phyloP scores from a whole-genome alignment of 2,113 vertebrate species.

The Centrocercus urophasianus region DNA sequence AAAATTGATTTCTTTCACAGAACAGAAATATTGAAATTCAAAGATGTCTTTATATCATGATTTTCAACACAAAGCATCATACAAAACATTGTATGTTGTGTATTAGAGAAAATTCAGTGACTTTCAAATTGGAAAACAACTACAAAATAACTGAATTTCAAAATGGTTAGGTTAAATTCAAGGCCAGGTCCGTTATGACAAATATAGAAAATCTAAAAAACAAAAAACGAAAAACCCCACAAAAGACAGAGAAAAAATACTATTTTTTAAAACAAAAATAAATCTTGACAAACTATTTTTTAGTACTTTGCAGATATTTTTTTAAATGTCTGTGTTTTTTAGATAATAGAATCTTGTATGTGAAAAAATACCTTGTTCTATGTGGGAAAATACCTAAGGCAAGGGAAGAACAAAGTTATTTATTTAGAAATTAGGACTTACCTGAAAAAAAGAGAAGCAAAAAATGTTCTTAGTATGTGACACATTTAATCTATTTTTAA shows the following conservation, averaged over 20 bases:
- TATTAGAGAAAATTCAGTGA: background rate
- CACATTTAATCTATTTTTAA: background rate
- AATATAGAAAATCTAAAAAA: background rate
- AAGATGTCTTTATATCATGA: background rate
- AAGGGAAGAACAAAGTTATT: background rate
- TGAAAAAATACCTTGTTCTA: background rate
- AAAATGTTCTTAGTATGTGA: background rate
- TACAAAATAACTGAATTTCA: background rate
- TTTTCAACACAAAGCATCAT: background rate
- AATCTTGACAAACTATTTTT: background rate
- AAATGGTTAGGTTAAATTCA: background rate
- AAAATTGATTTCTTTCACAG: background rate
- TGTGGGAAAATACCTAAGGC: background rate
- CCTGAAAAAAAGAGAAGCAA: background rate
- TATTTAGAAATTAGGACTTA: background rate
- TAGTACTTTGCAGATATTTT: background rate
- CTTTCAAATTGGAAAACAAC: background rate
- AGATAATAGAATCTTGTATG: background rate
- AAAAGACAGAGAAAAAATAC: background rate
- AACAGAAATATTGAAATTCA: background rate
- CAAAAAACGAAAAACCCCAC: no score
- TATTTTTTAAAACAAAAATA: background rate
- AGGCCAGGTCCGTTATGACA: background rate
- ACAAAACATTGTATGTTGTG: background rate
- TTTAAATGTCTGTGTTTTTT: background rate